Evolutionary conservation across 2,888 invertebrate genomes (phyloP), one percentile per base, ranked within the genome.

Genomic region (Pediacus dermestoides): DNA sequence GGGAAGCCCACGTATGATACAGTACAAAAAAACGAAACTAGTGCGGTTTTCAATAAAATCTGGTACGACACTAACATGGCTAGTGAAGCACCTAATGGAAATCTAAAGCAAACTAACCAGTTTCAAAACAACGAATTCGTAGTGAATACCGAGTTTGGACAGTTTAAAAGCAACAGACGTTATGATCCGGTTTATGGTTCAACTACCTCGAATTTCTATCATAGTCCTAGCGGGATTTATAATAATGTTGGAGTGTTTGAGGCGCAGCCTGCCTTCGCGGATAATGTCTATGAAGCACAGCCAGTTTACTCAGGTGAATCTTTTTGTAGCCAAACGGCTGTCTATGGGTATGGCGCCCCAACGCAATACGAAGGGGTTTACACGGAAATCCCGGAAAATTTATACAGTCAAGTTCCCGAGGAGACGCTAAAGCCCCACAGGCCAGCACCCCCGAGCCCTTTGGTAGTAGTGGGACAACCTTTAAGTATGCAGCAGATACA

Each of bases 21-120:
- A n/a, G 25, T 27, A n/a, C 25, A 35, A 4, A 56, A 58, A 40
- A 52, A 58, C 21, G 63, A 63, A 40, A 73, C 73, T 0, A 64
- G 65, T 23, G 60, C 63, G 12, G 59, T 73, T 10, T 58, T 74
- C 7, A 72, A 74, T 57, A 66, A 69, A 49, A 75, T 75, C 31
- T 76, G 76, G 75, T 70, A 70, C 34, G 75, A 75, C 9, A 53
- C 56, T 7, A 52, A 53, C 3, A 48, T 50, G 36, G 21, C 6
- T n/a, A 18, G n/a, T 18, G 6, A 7, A 7, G n/a, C 6, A 7
- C 21, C 39, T 22, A 58, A 56, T 34, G 52, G 51, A 3, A 57
- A 54, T 31, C 23, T 47, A 15, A 60, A 61, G 37, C 44, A 52
- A 21, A 52, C 42, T 26, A 58, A 57, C 18, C n/a, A n/a, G n/a